Evolutionary conservation across 2,113 vertebrate species (phyloP), one percentile per base, ranked within the genome.

Genomic region (Catharus fuscescens): DNA sequence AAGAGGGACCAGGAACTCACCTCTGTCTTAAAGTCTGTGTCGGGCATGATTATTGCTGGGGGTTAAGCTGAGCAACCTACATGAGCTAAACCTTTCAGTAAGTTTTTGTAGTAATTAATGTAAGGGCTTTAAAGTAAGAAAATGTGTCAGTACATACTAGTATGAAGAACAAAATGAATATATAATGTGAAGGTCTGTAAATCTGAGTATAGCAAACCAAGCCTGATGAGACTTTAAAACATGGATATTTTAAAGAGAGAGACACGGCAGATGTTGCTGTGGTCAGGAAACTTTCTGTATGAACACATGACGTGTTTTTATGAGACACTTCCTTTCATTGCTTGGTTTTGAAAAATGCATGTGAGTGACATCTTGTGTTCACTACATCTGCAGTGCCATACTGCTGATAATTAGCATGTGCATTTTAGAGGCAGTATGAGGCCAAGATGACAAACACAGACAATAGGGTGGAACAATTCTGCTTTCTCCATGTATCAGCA

Each of bases 301-400:
- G 53, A 89, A 48, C 44, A 18, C 0, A 0, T 59, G 71, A 8
- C 2, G 0, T 36, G 40, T 60, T 88, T n/a, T 64, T 70, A 32
- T 0, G 0, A 81, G 73, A 48, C 12, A 24, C 8, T 76, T 48
- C 56, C 56, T 82, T 62, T 80, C 34, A 8, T 44, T 25, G 24
- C 42, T 59, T 54, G 42, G 10, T 4, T 67, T 83, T 72, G 73
- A 79, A 89, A 92, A 84, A 90, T 59, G 76, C 67, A 31, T 88
- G 60, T 78, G 86, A 54, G 60, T 92, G 92, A 94, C 92, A 78
- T 64, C 65, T 89, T 91, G 60, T 88, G 83, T 93, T 90, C 88
- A 57, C 25, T 82, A 4, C 45, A 38, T 72, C 70, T 93, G 67
- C 50, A 50, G 19, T 83, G 50, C 62, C 34, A 10, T 48, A 29